Evolutionary conservation across 2,113 vertebrate species (phyloP).

Genomic region (Neomonachus schauinslandi): DNA sequence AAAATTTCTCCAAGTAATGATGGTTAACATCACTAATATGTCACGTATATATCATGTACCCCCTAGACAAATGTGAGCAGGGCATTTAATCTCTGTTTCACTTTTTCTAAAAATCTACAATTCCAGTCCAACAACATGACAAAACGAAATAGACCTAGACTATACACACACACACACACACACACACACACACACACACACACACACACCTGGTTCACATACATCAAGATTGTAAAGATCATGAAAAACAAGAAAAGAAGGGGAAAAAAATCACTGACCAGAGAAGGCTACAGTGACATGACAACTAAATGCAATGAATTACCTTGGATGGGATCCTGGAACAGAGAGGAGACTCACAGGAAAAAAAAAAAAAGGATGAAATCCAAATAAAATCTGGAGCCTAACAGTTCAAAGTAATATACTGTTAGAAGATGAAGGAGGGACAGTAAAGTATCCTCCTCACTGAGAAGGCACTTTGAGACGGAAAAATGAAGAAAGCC

Average conservation of each 20-base stretch:
- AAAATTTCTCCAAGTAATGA: neutral
- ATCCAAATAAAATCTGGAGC: neutral
- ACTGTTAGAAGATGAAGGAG: neutral
- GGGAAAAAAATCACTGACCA: neutral
- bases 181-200: too few relatives aligned
- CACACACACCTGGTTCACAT: neutral
- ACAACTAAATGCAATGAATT: neutral
- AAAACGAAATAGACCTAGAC: neutral
- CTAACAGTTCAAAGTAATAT: neutral
- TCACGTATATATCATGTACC: neutral
- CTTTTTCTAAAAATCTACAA: neutral
- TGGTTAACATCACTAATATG: neutral
- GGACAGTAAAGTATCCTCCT: neutral
- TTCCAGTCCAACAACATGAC: neutral
- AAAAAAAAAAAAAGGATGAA: neutral
- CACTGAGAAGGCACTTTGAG: neutral
- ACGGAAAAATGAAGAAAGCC: neutral
- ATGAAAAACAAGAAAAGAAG: neutral
- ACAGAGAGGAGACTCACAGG: neutral
- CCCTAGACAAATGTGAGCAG: neutral
- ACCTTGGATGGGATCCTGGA: neutral
- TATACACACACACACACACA: too few relatives aligned
- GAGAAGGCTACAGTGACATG: too few relatives aligned
- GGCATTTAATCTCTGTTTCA: neutral
- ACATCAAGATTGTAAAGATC: neutral